phyloP scores from a whole-genome alignment of 2,888 invertebrate species.

The Gastrophysa polygoni region DNA sequence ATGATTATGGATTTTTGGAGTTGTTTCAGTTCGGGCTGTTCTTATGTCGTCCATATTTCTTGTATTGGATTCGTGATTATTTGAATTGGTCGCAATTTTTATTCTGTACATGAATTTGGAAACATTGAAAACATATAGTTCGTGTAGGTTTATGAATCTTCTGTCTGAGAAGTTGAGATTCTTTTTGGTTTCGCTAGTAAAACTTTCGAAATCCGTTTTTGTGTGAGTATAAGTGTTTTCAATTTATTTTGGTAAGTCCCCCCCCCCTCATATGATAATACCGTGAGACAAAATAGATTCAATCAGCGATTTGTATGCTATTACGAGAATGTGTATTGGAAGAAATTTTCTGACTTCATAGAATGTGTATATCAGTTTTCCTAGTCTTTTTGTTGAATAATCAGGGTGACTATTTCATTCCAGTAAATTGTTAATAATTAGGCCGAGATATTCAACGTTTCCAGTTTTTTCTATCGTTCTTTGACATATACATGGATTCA shows the following conservation, averaged over 20 bases:
- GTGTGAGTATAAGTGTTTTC: background rate
- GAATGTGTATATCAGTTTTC: conserved; percentile 5
- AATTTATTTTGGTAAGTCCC: background rate
- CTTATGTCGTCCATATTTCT: conserved; percentile 7
- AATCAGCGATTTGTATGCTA: background rate
- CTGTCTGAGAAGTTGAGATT: background rate
- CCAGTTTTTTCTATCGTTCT: background rate
- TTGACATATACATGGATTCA: too few species aligned
- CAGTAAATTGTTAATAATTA: conserved; percentile 2
- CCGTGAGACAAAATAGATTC: background rate
- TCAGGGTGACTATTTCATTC: background rate
- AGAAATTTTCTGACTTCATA: conserved; percentile 4
- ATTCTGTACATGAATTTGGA: conserved; percentile 6
- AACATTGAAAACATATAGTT: background rate
- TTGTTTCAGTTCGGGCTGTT: background rate
- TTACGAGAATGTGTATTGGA: background rate
- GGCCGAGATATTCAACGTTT: too few species aligned
- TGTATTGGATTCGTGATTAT: conserved; percentile 4
- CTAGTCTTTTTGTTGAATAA: background rate
- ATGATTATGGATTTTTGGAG: background rate
- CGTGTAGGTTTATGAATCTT: conserved; percentile 1
- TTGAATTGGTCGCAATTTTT: background rate
- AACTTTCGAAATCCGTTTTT: background rate
- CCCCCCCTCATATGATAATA: too few species aligned
- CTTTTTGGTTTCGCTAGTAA: background rate